A percentile compares a stretch with the other conserved stretches of the same genome.
Conservation (phyloP, 2,797 vertebrate species). For the Pangasius krempfi region DNA sequence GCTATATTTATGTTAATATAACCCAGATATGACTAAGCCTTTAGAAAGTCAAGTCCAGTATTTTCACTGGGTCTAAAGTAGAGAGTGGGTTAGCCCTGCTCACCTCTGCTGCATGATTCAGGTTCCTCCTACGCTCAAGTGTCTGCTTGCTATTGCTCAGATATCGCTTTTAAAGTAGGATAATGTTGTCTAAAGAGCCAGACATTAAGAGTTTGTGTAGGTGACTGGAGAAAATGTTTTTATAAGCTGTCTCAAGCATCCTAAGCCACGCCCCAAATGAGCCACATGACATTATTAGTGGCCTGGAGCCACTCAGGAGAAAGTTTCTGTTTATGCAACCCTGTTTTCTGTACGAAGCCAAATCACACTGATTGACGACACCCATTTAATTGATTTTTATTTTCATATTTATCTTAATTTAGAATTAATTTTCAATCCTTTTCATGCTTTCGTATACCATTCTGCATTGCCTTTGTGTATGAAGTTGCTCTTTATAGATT, state of each 20-base stretch:
- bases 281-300: conserved; percentile 52
- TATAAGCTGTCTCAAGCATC: conserved; percentile 62
- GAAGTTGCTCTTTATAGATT: background rate
- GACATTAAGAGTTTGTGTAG: conserved; percentile 31
- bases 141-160: conserved; percentile 68
- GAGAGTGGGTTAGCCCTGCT: background rate
- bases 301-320: background rate
- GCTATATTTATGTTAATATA: conserved; percentile 14
- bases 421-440: background rate
- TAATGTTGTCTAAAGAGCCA: conserved; percentile 43
- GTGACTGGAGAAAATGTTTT: conserved; percentile 52
- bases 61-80: conserved; percentile 25
- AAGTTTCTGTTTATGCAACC: background rate
- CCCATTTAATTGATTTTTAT: background rate
- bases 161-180: conserved; percentile 69
- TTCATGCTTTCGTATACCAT: background rate
- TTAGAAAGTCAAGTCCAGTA: conserved; percentile 10
- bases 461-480: background rate
- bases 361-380: background rate
- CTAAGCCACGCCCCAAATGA: conserved; percentile 48
- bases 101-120: conserved; percentile 51
- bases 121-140: conserved; percentile 63
- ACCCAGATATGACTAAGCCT: background rate
- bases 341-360: background rate
- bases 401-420: background rate